A percentile compares a stretch with the other conserved stretches of the same genome.
Evolutionary conservation across 2,113 vertebrate species (phyloP).

Genomic region (Pelusios castaneus): DNA sequence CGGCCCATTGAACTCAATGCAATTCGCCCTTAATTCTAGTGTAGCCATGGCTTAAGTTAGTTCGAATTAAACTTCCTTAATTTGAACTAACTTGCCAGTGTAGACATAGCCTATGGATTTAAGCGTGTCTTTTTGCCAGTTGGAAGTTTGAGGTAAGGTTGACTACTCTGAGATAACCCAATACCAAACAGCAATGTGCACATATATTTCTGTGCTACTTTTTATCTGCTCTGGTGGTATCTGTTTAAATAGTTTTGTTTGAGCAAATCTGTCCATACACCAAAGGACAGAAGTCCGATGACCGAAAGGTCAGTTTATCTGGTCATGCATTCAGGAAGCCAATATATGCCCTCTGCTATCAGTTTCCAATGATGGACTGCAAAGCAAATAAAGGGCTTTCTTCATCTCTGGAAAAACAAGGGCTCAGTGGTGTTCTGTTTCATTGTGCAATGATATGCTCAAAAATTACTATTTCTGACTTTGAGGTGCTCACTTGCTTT

Average conservation of each 20-base stretch:
- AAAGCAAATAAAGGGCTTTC: constrained; percentile 41
- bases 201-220: background rate
- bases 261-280: constrained; percentile 29
- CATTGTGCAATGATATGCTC: constrained; percentile 23
- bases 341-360: constrained; percentile 50
- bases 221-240: constrained; percentile 53
- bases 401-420: constrained; percentile 48
- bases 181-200: background rate
- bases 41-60: no score
- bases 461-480: background rate
- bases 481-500: background rate
- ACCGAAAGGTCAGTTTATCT: constrained; percentile 50
- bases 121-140: background rate
- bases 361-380: constrained; percentile 42
- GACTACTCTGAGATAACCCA: background rate
- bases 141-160: background rate
- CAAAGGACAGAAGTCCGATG: constrained; percentile 55
- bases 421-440: constrained; percentile 2
- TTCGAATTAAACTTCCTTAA: no score
- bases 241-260: constrained; percentile 73
- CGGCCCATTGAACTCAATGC: no score
- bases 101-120: no score
- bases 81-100: no score
- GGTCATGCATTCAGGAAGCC: background rate
- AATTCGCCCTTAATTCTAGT: no score